phyloP scores from a whole-genome alignment of 2,888 invertebrate species.

The Galeopsomyia nigrocyanea region DNA sequence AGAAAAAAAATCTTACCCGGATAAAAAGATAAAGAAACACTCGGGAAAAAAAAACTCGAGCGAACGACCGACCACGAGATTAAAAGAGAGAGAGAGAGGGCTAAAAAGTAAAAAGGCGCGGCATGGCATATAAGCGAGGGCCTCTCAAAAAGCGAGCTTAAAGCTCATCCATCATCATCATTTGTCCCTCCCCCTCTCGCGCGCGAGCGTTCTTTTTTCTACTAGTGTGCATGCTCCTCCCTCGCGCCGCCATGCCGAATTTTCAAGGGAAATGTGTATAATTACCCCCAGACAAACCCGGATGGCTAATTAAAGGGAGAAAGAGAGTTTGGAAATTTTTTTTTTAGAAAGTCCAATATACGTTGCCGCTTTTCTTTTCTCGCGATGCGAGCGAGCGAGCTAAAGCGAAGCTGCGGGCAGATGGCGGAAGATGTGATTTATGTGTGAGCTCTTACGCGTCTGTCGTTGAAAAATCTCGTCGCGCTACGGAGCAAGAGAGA shows the following conservation, averaged over 20 bases:
- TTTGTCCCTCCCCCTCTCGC: slow-evolving; percentile 52
- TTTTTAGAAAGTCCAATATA: slow-evolving; percentile 31
- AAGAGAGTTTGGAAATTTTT: background rate
- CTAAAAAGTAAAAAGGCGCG: slow-evolving; percentile 36
- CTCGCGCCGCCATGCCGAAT: slow-evolving; percentile 9
- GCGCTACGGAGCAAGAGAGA: no score
- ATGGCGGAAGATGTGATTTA: slow-evolving; percentile 31
- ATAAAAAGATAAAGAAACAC: slow-evolving; percentile 2
- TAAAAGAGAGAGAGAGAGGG: slow-evolving; percentile 15
- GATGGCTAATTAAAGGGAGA: no score
- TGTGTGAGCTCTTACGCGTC: background rate
- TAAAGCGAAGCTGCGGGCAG: slow-evolving; percentile 9
- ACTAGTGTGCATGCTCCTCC: background rate
- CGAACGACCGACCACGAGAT: slow-evolving; percentile 2
- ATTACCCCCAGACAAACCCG: no score
- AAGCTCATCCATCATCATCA: slow-evolving; percentile 68
- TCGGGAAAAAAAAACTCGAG: slow-evolving; percentile 29
- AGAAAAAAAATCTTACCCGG: slow-evolving; percentile 2
- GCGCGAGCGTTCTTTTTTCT: slow-evolving; percentile 24
- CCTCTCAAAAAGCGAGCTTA: slow-evolving; percentile 64
- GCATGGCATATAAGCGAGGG: slow-evolving; percentile 58
- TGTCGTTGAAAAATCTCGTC: slow-evolving; percentile 8
- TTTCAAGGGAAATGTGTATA: no score
- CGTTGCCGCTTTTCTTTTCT: background rate
- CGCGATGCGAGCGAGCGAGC: no score